These are phyloP conservation scores for Myotis daubentonii DNA, from an alignment of 2,797 vertebrate genomes.

Conservation along the genomic window DNA sequence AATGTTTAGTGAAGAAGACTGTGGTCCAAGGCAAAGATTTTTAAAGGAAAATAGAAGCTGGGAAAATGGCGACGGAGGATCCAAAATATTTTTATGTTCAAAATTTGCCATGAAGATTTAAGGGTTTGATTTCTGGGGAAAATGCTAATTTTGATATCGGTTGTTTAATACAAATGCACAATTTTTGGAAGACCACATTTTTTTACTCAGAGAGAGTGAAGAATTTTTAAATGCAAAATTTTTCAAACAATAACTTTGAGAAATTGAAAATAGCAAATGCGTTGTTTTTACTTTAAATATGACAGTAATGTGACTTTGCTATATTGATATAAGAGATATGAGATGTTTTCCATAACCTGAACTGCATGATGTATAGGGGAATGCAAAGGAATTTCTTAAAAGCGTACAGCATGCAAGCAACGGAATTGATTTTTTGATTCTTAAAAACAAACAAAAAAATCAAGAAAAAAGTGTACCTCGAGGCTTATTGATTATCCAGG, in stretches of 20 bases:
- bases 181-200: not conserved
- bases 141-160: not conserved
- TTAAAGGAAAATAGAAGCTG: not conserved
- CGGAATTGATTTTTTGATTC: not conserved
- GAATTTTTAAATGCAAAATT: not conserved
- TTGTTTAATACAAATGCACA: slow-evolving; percentile 5
- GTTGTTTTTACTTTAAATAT: slow-evolving; percentile 31
- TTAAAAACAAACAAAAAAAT: not conserved
- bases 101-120: not conserved
- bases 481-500: not conserved
- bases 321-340: not conserved
- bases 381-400: not conserved
- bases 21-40: not conserved
- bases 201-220: not conserved
- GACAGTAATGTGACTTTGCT: not conserved
- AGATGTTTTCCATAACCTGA: not conserved
- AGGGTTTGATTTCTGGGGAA: slow-evolving; percentile 39
- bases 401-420: not conserved
- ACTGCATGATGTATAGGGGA: not conserved
- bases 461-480: too few species aligned
- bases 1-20: not conserved
- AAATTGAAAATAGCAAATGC: not conserved
- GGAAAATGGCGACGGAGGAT: slow-evolving; percentile 36
- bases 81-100: not conserved
- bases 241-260: not conserved